phyloP scores from a whole-genome alignment of 2,113 vertebrate genomes.

The Terrapene triunguis region DNA sequence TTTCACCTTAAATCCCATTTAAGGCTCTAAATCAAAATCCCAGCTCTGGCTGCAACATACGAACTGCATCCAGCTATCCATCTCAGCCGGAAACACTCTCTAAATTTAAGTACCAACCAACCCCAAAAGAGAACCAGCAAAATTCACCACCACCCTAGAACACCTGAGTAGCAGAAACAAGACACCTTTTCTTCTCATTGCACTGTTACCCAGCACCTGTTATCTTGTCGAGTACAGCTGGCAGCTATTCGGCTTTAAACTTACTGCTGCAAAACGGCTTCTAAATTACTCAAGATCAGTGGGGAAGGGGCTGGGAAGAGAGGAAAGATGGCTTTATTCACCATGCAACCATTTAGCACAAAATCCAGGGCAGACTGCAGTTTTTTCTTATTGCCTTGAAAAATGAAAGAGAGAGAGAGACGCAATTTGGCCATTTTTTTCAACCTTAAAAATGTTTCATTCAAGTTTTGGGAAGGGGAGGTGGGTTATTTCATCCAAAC shows the following conservation, averaged over 20 bases:
- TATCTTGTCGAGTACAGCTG: constrained; percentile 40
- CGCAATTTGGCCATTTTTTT: neutral
- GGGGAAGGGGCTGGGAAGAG: neutral
- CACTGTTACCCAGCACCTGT: constrained; percentile 41
- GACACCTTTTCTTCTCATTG: neutral
- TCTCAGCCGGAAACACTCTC: constrained; percentile 2
- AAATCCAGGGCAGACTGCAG: neutral
- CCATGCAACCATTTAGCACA: neutral
- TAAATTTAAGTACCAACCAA: neutral
- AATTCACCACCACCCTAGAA: neutral
- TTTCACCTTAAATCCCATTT: neutral
- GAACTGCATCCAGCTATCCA: constrained; percentile 8
- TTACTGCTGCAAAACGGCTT: neutral
- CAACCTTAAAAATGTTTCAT: neutral
- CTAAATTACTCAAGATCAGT: neutral
- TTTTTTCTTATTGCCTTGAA: neutral
- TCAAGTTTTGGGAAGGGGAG: neutral
- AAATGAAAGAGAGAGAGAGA: neutral
- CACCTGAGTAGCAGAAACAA: neutral
- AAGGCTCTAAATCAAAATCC: neutral
- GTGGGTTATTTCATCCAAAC: neutral
- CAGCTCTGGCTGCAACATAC: neutral
- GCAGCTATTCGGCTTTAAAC: neutral
- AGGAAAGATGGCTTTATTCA: neutral
- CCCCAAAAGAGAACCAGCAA: neutral